phyloP scores from a whole-genome alignment of 1,140 invertebrate genomes.

The Penaeus vannamei region DNA sequence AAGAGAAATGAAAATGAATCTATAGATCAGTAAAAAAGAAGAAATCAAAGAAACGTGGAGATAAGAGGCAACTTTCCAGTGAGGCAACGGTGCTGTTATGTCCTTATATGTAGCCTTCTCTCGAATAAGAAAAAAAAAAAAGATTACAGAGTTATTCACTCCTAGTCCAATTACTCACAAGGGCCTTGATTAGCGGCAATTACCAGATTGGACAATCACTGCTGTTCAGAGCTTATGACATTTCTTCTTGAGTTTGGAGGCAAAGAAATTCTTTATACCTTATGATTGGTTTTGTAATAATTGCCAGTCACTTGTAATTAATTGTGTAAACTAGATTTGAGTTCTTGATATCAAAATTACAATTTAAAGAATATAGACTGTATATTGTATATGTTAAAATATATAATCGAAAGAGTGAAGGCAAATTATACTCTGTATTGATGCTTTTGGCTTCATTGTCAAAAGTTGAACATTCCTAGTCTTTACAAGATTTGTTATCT shows the following conservation, averaged over 20 bases:
- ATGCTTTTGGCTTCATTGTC: constrained; percentile 38
- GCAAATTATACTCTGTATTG: neutral
- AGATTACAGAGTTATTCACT: constrained; percentile 10
- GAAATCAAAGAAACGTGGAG: neutral
- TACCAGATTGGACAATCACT: too few relatives aligned
- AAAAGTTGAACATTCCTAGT: constrained; percentile 56
- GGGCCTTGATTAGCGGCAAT: too few relatives aligned
- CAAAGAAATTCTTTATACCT: too few relatives aligned
- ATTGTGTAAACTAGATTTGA: too few relatives aligned
- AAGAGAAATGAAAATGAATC: neutral
- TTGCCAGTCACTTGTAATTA: too few relatives aligned
- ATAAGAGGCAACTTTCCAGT: constrained; percentile 9
- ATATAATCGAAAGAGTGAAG: neutral
- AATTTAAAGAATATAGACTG: constrained; percentile 19
- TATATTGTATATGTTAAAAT: constrained; percentile 21
- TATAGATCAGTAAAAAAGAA: neutral
- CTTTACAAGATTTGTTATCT: constrained; percentile 48
- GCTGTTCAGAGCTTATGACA: too few relatives aligned
- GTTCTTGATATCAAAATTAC: too few relatives aligned
- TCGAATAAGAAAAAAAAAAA: neutral
- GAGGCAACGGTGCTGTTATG: neutral
- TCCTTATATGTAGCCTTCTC: neutral
- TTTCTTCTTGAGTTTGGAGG: too few relatives aligned
- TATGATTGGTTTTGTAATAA: too few relatives aligned
- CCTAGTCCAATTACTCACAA: too few relatives aligned